Conservation (phyloP, 2,888 invertebrate genomes). For the Steinernema scapterisci region DNA sequence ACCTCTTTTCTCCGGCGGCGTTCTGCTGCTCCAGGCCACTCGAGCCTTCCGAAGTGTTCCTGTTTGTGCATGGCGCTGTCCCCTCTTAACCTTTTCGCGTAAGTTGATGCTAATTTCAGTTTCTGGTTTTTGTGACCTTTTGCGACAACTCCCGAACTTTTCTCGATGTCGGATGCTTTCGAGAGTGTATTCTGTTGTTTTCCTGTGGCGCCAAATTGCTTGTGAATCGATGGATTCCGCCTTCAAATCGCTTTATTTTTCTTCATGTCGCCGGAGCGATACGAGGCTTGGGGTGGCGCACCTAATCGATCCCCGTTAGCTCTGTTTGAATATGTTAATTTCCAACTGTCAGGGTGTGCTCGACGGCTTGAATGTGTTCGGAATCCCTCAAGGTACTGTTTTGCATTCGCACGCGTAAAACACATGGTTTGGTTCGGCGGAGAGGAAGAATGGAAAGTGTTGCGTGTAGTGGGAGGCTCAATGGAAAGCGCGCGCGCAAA, state of each 20-base stretch:
- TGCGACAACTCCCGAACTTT: not conserved
- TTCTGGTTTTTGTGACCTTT: not conserved
- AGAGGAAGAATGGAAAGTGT: not conserved
- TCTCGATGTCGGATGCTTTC: no score
- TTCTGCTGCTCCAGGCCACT: constrained; percentile 1
- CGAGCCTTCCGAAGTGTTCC: not conserved
- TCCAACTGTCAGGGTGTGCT: not conserved
- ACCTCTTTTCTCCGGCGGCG: constrained; percentile 7
- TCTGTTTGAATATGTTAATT: not conserved
- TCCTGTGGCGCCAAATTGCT: not conserved
- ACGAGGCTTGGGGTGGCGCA: no score
- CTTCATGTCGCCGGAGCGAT: not conserved
- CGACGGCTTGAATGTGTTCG: no score
- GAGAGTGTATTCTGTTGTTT: no score
- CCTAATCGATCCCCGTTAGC: not conserved
- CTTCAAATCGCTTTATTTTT: not conserved
- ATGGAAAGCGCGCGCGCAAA: no score
- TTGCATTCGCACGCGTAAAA: not conserved
- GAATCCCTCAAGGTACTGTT: no score
- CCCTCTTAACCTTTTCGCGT: not conserved
- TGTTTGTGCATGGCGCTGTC: constrained; percentile 1
- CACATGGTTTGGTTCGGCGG: not conserved
- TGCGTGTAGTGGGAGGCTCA: no score
- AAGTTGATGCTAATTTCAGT: not conserved
- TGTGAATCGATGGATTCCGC: no score